Evolutionary conservation across 2,113 vertebrate species (phyloP), one percentile per base, ranked within the genome.

Genomic region (Peucedramus taeniatus): DNA sequence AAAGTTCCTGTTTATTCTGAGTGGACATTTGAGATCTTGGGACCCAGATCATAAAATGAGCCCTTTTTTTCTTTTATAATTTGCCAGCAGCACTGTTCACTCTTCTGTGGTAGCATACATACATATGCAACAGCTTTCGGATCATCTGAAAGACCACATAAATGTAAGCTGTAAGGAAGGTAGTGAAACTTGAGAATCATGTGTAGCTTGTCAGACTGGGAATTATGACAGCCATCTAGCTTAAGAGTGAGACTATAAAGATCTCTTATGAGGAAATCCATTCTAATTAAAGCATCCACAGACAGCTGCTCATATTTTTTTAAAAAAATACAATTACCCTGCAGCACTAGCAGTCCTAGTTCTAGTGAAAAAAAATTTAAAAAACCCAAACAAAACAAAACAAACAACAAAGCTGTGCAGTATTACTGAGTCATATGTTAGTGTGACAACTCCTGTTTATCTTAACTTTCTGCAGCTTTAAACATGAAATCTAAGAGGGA

Each of bases 1-100:
- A 77, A 91, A 89, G 92, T 95, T 93, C 94, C 90, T 96, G 87
- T 90, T 96, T 96, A 93, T 95, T 90, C 85, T 56, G 68, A 90
- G 30, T 22, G 28, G 68, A 60, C 28, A 80, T 88, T 63, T 56
- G 54, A 90, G 75, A 94, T 86, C 56, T 76, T 92, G 88, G 85
- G 90, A 95, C 61, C 51, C 2, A 6, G 57, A 78, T 92, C 79
- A 86, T 88, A 95, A 92, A 93, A 68, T 33, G 15, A 88, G 49
- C 54, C 5, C 30, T 91, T 93, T 93, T 96, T 82, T 80, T 83
- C 82, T 94, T 93, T 95, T 26, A 83, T 86, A 76, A 30, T 83
- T 77, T 54, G 75, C 90, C 88, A 95, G 31, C 18, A 93, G 22
- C 54, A 35, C 50, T 71, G 15, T 19, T 94, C 39, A 33, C 27